Base-by-base conservation (phyloP, 2,888 invertebrate species). In the Platerodrilus igneus region DNA sequence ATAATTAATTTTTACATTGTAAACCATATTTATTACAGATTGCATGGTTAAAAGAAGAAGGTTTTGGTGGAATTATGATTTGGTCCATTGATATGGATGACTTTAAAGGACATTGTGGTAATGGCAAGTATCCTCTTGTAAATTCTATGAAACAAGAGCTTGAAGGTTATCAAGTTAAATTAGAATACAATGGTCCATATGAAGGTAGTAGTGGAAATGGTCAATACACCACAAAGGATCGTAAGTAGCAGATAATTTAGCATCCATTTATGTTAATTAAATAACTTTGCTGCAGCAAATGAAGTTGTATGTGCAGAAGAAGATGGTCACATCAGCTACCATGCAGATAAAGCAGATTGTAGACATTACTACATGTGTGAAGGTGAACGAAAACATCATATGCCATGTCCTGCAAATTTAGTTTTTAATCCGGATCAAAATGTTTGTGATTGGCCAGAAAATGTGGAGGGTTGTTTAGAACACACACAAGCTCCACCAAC, bases 21-120 rank as follows among this genome's bases (percentile, higher is more conserved):
- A n/a, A n/a, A n/a, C 8, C n/a, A 9, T 19, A 18, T 17, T 4
- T 17, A 26, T 58, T 58, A 2, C 62, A 92, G 91, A 90, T 89
- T 81, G 83, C 85, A 41, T 94, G 93, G 93, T 72, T 93, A 41
- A 91, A 89, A 64, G 89, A 91, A 60, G 88, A 90, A 76, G 92
- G 90, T 15, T 91, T 91, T 50, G 94, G 92, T 22, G 95, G 95
- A 11, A 90, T 94, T 38, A 95, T 95, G 91, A 85, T 95, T 31
- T 95, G 94, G 94, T 93, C 93, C 0, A 78, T 94, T 15, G 94
- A 95, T 59, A 86, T 94, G 90, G 95, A 95, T 59, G 95, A 95
- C 67, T 95, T 94, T 72, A 74, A 81, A 48, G 93, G 93, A 6
- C 79, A 82, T 6, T 95, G 95, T 58, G 92, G 93, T 6, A 83